phyloP scores from a whole-genome alignment of 53 echinoderm and acorn worm species.

The Paracentrotus lividus region DNA sequence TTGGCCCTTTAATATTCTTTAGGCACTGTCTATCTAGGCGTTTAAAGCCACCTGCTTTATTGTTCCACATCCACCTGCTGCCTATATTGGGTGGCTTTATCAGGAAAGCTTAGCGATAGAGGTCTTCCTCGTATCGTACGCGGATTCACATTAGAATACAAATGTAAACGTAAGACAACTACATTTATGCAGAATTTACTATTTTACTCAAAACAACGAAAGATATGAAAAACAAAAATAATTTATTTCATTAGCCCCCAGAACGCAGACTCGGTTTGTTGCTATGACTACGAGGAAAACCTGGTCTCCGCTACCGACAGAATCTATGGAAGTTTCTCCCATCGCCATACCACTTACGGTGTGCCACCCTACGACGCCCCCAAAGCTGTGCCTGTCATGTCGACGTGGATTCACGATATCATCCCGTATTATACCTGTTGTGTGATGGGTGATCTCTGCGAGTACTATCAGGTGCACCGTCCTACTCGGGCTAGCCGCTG shows the following conservation, averaged over 20 bases:
- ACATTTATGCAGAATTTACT: too few relatives aligned
- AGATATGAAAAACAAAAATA: too few relatives aligned
- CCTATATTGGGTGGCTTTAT: too few relatives aligned
- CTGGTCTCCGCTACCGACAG: conserved; percentile 94
- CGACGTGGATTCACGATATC: conserved; percentile 81
- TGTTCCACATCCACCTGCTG: too few relatives aligned
- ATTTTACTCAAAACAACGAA: too few relatives aligned
- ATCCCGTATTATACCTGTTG: conserved; percentile 92
- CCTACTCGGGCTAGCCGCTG: conserved; percentile 89
- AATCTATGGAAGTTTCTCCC: conserved; percentile 85
- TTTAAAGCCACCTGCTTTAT: too few relatives aligned
- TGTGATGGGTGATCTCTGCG: conserved; percentile 90
- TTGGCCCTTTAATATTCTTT: too few relatives aligned
- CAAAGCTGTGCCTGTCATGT: conserved; percentile 81
- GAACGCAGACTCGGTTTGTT: conserved; percentile 88
- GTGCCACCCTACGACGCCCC: conserved; percentile 79
- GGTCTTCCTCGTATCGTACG: too few relatives aligned
- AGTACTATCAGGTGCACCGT: conserved; percentile 86
- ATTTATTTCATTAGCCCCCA: conserved; percentile 75
- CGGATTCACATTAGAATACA: too few relatives aligned
- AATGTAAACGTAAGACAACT: too few relatives aligned
- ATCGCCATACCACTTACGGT: conserved; percentile 78
- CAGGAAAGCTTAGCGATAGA: too few relatives aligned
- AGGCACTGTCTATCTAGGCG: too few relatives aligned
- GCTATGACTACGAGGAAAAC: conserved; percentile 92